These are phyloP conservation scores for Fistularia tabacaria DNA, from an alignment of 2,797 vertebrate species.

Conservation along the genomic window DNA sequence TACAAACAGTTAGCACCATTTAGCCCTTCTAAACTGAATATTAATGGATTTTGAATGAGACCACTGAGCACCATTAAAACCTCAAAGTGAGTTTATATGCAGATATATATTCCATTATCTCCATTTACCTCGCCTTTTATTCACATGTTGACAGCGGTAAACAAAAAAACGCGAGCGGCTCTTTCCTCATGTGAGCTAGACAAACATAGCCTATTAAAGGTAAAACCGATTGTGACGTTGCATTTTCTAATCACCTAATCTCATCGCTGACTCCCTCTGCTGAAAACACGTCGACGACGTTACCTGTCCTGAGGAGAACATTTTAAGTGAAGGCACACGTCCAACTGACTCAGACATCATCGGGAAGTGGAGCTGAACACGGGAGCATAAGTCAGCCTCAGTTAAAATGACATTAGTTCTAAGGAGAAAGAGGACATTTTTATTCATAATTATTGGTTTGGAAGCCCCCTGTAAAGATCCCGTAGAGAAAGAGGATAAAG, in stretches of 20 bases:
- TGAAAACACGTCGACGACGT: slow-evolving; percentile 45
- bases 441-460: slow-evolving; percentile 60
- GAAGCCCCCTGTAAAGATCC: slow-evolving; percentile 22
- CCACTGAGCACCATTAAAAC: slow-evolving; percentile 58
- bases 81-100: slow-evolving; percentile 63
- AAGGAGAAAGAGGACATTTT: slow-evolving; percentile 40
- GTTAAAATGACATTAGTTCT: slow-evolving; percentile 47
- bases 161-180: slow-evolving; percentile 65
- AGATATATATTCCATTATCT: slow-evolving; percentile 69
- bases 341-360: slow-evolving; percentile 32
- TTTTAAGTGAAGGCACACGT: slow-evolving; percentile 43
- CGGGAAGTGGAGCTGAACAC: slow-evolving; percentile 40
- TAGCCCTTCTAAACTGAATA: slow-evolving; percentile 67
- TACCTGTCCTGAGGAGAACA: slow-evolving; percentile 39
- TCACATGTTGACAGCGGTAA: slow-evolving; percentile 69
- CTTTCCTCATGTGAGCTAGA: slow-evolving; percentile 8
- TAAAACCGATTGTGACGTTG: slow-evolving; percentile 58
- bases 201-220: slow-evolving; percentile 26
- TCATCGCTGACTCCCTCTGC: slow-evolving; percentile 40
- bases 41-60: slow-evolving; percentile 65
- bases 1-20: slow-evolving; percentile 64
- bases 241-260: slow-evolving; percentile 60
- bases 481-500: slow-evolving; percentile 36
- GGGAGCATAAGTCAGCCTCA: slow-evolving; percentile 26
- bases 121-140: slow-evolving; percentile 69